Evolutionary conservation across 2,797 vertebrate genomes (phyloP).

Genomic region (Pipistrellus kuhlii): DNA sequence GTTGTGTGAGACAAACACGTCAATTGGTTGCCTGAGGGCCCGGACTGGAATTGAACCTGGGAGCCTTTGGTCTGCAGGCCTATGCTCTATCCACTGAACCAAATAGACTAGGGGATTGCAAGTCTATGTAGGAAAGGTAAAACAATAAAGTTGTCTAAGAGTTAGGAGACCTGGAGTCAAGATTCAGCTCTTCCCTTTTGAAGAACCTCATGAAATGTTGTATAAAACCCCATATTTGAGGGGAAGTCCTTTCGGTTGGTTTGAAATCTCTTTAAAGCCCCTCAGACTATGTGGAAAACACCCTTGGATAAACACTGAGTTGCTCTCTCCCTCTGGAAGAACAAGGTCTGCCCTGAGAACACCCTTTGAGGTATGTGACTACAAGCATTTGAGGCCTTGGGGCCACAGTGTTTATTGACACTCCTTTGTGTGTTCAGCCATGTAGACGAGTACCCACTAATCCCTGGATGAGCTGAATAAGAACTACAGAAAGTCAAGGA

Average conservation of each 20-base stretch:
- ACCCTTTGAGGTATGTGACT: not conserved
- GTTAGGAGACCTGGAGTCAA: not conserved
- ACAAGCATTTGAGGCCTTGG: not conserved
- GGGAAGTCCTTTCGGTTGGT: slow-evolving; percentile 35
- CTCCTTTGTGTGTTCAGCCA: not conserved
- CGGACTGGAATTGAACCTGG: too few relatives aligned
- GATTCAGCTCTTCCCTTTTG: not conserved
- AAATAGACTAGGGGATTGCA: not conserved
- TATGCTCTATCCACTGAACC: too few relatives aligned
- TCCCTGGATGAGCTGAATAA: not conserved
- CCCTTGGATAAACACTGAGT: not conserved
- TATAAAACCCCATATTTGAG: not conserved
- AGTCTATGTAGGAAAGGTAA: not conserved
- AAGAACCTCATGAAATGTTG: not conserved
- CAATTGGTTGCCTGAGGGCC: too few relatives aligned
- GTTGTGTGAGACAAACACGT: too few relatives aligned
- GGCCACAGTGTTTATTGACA: not conserved
- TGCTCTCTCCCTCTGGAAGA: not conserved
- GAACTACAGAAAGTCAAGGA: not conserved
- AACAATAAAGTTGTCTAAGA: slow-evolving; percentile 4
- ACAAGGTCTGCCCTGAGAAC: not conserved
- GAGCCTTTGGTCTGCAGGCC: too few relatives aligned
- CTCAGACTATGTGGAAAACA: slow-evolving; percentile 6
- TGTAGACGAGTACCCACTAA: not conserved
- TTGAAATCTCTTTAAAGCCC: slow-evolving; percentile 2